Evolutionary conservation across 2,113 vertebrate genomes (phyloP).

Genomic region (Leptobrachium ailaonicum): DNA sequence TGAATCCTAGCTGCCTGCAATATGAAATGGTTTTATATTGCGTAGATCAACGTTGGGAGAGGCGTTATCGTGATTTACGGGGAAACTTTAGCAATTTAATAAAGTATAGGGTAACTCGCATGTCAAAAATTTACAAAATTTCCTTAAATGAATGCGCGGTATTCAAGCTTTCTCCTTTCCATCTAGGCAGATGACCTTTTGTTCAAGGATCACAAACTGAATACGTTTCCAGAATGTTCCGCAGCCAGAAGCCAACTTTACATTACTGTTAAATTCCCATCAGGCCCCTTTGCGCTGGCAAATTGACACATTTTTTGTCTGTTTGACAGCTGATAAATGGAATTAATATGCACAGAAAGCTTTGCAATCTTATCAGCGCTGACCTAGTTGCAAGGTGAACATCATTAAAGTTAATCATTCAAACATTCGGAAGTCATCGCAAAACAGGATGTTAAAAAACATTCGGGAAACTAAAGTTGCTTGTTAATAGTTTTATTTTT

Average conservation of each 20-base stretch:
- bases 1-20: too few relatives aligned
- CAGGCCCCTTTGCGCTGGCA: neutral
- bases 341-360: slow-evolving; percentile 26
- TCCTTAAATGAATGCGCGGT: too few relatives aligned
- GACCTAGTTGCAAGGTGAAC: slow-evolving; percentile 32
- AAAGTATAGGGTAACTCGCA: too few relatives aligned
- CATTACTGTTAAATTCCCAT: slow-evolving; percentile 2
- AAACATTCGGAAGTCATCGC: slow-evolving; percentile 17
- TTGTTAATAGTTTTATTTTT: too few relatives aligned
- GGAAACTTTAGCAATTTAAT: too few relatives aligned
- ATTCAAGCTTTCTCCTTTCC: neutral
- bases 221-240: neutral
- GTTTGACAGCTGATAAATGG: slow-evolving; percentile 18
- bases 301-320: slow-evolving; percentile 3
- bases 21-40: too few relatives aligned
- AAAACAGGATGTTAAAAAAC: neutral
- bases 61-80: too few relatives aligned
- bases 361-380: slow-evolving; percentile 3
- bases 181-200: neutral
- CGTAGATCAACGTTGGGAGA: too few relatives aligned
- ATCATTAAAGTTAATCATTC: slow-evolving; percentile 8
- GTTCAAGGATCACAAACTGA: neutral
- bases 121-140: too few relatives aligned
- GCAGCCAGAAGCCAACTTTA: neutral
- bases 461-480: too few relatives aligned